Conservation (phyloP, 2,888 invertebrate species). For the Mimumesa dahlbomi region DNA sequence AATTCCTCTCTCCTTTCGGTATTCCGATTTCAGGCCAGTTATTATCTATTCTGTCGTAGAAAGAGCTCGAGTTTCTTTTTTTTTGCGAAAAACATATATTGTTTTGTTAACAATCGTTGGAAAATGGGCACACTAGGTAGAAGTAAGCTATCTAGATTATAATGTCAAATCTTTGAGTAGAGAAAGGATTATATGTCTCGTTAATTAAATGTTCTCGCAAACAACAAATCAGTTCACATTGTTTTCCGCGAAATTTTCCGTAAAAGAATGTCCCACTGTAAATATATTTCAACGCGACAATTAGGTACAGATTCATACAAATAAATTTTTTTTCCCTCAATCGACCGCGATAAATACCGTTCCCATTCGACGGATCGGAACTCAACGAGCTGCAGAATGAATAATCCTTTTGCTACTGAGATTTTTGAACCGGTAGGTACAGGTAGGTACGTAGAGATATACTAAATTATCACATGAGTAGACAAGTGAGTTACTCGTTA, state of each 20-base stretch:
- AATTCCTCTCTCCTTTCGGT: background rate
- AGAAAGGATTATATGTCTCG: conserved; percentile 37
- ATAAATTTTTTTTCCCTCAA: background rate
- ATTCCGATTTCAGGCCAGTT: conserved; percentile 5
- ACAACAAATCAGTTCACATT: background rate
- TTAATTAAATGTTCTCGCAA: too few relatives aligned
- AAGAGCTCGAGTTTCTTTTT: conserved; percentile 27
- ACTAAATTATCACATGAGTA: conserved; percentile 79
- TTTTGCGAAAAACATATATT: conserved; percentile 24
- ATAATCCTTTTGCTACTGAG: conserved; percentile 54
- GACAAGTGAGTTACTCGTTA: conserved; percentile 77
- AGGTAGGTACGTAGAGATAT: conserved; percentile 77
- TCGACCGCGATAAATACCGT: background rate
- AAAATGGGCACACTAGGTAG: conserved; percentile 49
- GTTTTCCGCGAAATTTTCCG: background rate
- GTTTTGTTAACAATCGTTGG: conserved; percentile 15
- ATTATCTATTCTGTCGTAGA: conserved; percentile 22
- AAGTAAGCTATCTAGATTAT: conserved; percentile 45
- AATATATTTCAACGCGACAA: background rate
- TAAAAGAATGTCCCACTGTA: too few relatives aligned
- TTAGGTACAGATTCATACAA: too few relatives aligned
- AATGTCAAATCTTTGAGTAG: conserved; percentile 35
- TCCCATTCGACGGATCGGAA: conserved; percentile 4
- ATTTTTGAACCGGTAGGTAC: conserved; percentile 62
- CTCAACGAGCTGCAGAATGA: conserved; percentile 33